These are phyloP conservation scores for Palloptera scutellata DNA, from an alignment of 2,888 invertebrate species.

Conservation along the genomic window DNA sequence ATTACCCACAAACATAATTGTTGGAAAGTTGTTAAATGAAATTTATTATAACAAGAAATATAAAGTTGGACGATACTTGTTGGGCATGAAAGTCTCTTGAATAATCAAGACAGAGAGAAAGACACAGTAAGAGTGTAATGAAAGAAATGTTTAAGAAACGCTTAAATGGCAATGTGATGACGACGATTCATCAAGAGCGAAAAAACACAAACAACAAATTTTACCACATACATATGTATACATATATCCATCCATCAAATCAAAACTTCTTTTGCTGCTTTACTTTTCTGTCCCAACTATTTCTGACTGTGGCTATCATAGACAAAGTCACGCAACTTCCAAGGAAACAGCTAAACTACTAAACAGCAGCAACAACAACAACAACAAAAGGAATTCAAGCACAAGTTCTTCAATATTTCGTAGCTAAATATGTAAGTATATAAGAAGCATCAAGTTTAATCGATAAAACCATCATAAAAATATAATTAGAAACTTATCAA, in stretches of 20 bases:
- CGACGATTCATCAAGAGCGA: background rate
- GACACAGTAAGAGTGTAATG: background rate
- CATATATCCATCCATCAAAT: background rate
- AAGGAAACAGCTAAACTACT: background rate
- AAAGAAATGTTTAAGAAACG: background rate
- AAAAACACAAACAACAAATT: background rate
- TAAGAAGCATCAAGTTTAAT: background rate
- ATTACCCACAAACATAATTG: too few species aligned
- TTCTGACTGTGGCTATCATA: background rate
- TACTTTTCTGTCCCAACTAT: background rate
- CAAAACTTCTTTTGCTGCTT: background rate
- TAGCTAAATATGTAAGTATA: too few species aligned
- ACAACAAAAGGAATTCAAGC: background rate
- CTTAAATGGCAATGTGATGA: background rate
- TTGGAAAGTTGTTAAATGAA: too few species aligned
- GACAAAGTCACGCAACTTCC: conserved; percentile 17
- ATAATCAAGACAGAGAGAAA: background rate
- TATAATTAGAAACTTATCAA: conserved; percentile 14
- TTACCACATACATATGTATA: background rate
- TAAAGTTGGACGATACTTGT: too few species aligned
- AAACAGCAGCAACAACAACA: background rate
- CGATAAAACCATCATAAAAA: conserved; percentile 9
- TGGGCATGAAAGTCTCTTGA: too few species aligned
- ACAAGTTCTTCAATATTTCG: background rate
- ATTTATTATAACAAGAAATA: too few species aligned